phyloP scores from a whole-genome alignment of 1,140 invertebrate species.

The Cryptotermes secundus region DNA sequence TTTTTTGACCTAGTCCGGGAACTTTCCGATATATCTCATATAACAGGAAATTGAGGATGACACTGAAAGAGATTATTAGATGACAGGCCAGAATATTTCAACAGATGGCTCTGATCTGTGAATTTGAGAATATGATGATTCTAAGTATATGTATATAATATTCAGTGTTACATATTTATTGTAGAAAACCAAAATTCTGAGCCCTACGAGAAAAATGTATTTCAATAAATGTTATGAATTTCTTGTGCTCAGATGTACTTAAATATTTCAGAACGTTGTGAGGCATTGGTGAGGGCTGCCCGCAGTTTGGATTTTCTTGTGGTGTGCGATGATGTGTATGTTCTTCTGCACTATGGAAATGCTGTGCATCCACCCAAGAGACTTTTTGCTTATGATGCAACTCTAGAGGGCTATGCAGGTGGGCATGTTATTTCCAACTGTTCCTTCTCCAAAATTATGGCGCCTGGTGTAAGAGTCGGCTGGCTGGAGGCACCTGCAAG shows the following conservation, averaged over 20 bases:
- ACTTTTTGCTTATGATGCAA: slow-evolving; percentile 56
- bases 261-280: slow-evolving; percentile 20
- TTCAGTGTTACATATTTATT: too few relatives aligned
- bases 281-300: slow-evolving; percentile 46
- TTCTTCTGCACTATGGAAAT: slow-evolving; percentile 58
- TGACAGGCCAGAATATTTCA: too few relatives aligned
- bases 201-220: too few relatives aligned
- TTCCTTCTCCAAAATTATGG: slow-evolving; percentile 67
- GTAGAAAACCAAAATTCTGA: too few relatives aligned
- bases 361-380: slow-evolving; percentile 49
- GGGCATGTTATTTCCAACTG: slow-evolving; percentile 66
- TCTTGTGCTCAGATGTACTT: neutral
- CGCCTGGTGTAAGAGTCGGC: slow-evolving; percentile 62
- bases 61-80: too few relatives aligned
- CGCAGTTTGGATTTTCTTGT: slow-evolving; percentile 58
- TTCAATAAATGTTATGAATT: too few relatives aligned
- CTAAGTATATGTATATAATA: too few relatives aligned
- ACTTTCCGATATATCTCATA: too few relatives aligned
- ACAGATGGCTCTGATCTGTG: too few relatives aligned
- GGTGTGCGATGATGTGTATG: slow-evolving; percentile 67
- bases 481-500: slow-evolving; percentile 62
- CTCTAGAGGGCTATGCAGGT: slow-evolving; percentile 46
- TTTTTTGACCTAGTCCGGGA: too few relatives aligned
- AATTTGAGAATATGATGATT: too few relatives aligned
- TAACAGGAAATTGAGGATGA: too few relatives aligned